Conservation (phyloP, 1,140 invertebrate genomes). For the Bombus vancouverensis region DNA sequence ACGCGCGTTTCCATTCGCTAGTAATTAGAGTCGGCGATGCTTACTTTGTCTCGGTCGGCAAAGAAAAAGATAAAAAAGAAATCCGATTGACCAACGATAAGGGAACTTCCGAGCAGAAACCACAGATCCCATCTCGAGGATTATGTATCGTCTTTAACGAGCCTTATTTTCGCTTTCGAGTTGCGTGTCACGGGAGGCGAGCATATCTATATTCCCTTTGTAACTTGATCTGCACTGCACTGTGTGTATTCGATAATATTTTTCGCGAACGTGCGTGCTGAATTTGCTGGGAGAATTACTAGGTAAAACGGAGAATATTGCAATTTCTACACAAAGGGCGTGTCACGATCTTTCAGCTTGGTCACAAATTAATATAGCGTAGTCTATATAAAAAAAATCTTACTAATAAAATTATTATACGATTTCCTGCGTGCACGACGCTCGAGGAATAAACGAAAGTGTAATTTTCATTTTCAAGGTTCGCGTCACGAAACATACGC, state of each 20-base stretch:
- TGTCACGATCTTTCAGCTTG: too few species aligned
- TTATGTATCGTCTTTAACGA: neutral
- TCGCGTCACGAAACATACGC: too few species aligned
- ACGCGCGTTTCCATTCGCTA: slow-evolving; percentile 1
- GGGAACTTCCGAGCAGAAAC: neutral
- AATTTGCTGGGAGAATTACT: neutral
- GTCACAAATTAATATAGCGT: too few species aligned
- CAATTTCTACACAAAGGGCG: too few species aligned
- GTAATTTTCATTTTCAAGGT: too few species aligned
- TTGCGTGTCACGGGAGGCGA: neutral
- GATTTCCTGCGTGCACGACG: too few species aligned
- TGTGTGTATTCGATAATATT: neutral
- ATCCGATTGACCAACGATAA: slow-evolving; percentile 16
- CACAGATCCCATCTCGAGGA: slow-evolving; percentile 35
- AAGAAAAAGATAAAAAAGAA: neutral
- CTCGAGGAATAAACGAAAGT: too few species aligned
- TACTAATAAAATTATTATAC: too few species aligned
- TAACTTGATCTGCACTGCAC: neutral
- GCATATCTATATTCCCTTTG: neutral
- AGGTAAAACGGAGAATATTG: too few species aligned
- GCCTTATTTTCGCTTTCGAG: neutral
- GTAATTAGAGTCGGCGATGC: slow-evolving; percentile 14
- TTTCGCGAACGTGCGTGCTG: neutral
- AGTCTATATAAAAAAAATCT: neutral
- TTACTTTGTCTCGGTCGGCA: neutral